Evolutionary conservation across 2,888 invertebrate genomes (phyloP).

Genomic region (Cantharis rufa): DNA sequence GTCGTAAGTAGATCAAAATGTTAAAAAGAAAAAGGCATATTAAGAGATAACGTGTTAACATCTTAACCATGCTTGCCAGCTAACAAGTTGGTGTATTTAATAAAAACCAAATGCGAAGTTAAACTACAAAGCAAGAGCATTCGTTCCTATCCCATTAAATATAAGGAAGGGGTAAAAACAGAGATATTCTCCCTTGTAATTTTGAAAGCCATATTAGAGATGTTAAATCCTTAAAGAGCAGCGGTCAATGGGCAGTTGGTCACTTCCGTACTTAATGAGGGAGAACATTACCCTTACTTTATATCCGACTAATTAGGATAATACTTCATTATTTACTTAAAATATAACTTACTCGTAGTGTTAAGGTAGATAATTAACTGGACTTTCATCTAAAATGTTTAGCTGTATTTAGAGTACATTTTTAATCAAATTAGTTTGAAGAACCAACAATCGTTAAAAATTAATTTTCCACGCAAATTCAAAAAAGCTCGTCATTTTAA

Average conservation of each 20-base stretch:
- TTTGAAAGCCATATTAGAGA: constrained; percentile 35
- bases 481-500: constrained; percentile 3
- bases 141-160: constrained; percentile 30
- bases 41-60: not conserved
- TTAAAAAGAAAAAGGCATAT: not conserved
- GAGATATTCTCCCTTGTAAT: constrained; percentile 37
- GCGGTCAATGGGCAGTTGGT: constrained; percentile 38
- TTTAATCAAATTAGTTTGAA: constrained; percentile 1
- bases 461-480: not conserved
- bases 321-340: constrained; percentile 40
- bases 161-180: constrained; percentile 33
- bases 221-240: constrained; percentile 40
- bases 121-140: constrained; percentile 27
- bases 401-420: not conserved
- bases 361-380: constrained; percentile 2
- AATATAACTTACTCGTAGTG: constrained; percentile 27
- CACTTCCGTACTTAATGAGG: constrained; percentile 38
- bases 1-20: not conserved
- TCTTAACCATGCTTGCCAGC: not conserved
- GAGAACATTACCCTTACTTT: constrained; percentile 36
- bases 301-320: constrained; percentile 40
- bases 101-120: constrained; percentile 22
- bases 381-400: not conserved
- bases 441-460: not conserved
- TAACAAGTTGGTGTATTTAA: constrained; percentile 12